Evolutionary conservation across 2,797 vertebrate species (phyloP).

Genomic region (Perodicticus potto): DNA sequence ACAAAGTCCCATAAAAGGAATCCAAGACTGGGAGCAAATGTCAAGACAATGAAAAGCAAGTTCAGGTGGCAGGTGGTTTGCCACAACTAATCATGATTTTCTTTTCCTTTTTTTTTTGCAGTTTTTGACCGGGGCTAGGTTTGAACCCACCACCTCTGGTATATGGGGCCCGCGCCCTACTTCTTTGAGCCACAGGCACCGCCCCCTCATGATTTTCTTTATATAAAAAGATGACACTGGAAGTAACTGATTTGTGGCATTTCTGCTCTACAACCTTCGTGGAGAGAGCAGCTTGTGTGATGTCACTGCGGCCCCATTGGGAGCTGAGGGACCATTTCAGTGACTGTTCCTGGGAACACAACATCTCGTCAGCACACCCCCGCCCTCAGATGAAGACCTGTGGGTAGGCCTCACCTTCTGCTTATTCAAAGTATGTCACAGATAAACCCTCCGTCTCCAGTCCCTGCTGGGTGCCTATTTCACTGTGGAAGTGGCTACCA

Average conservation of each 20-base stretch:
- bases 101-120: not conserved
- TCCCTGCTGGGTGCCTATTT: not conserved
- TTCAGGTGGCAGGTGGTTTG: not conserved
- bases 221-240: not conserved
- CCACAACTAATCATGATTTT: not conserved
- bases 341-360: not conserved
- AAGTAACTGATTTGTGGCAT: not conserved
- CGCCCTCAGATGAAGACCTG: no score
- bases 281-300: not conserved
- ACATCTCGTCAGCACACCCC: not conserved
- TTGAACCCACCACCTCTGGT: no score
- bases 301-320: not conserved
- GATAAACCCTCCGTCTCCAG: not conserved
- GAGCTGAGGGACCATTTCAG: rapidly evolving
- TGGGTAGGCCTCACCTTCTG: not conserved
- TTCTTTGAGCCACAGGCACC: no score
- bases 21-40: not conserved
- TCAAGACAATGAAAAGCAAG: not conserved
- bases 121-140: no score
- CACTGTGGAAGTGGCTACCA: not conserved
- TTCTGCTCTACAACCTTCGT: not conserved
- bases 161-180: no score
- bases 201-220: not conserved
- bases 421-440: not conserved
- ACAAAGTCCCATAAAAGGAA: not conserved